Evolutionary conservation across 2,888 invertebrate species (phyloP), one percentile per base, ranked within the genome.

Genomic region (Synanthedon tipuliformis): DNA sequence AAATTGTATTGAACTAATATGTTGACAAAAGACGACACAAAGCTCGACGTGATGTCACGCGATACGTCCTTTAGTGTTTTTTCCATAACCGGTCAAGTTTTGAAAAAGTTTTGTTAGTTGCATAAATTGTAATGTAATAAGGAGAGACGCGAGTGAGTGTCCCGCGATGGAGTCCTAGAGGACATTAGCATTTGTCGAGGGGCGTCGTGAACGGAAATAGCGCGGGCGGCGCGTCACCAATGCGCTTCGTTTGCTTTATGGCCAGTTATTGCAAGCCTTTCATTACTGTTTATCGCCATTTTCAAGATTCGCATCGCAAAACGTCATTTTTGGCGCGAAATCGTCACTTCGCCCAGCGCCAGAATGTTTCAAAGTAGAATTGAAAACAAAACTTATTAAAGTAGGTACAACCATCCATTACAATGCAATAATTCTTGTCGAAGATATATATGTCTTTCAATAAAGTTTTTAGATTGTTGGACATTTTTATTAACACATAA

Each of bases 101-200:
- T 45, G 12, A 13, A 45, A 45, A 12, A 45, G 45, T 45, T n/a
- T 45, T 45, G 7, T 7, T 13, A 45, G 13, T 45, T 45, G 49
- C 49, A 50, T 34, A 16, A 50, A 50, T 50, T 55, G 49, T 53
- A 56, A 53, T 56, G 54, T 53, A 53, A 53, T 52, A 59, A 59
- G 61, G 64, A 66, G 65, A 65, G 63, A 60, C 61, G 59, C 62
- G 61, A 8, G 27, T 58, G 57, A 58, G 57, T 55, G 57, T 53
- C 57, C 52, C 68, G 68, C 81, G 81, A 81, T 78, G 79, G 81
- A 75, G 76, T 77, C 84, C 84, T 80, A 81, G 81, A 83, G 85
- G 86, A 79, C 86, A 77, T 87, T 87, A 87, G 81, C 86, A 86
- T 86, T 85, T 83, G 81, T 78, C 76, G 82, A 76, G 81, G 76